Conservation (phyloP, 1,140 invertebrate genomes). For the Brachionus rubens region DNA sequence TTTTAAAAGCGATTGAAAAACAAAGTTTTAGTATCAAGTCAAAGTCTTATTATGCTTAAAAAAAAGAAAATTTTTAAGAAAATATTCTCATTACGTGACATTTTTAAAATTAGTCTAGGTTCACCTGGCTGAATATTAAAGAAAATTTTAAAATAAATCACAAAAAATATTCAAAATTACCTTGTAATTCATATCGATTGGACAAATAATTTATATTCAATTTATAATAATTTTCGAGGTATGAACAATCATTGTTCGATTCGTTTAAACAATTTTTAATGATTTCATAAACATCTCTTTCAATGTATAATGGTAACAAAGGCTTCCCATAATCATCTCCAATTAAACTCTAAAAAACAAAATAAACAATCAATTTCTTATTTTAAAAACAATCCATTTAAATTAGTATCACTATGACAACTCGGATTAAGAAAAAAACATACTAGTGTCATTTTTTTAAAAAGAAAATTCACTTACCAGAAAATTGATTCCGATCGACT, state of each 20-base stretch:
- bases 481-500: constrained; percentile 13
- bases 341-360: constrained; percentile 27
- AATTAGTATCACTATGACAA: constrained; percentile 4
- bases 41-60: too few relatives aligned
- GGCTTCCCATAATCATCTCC: constrained; percentile 13
- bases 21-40: too few relatives aligned
- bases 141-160: too few relatives aligned
- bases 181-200: constrained; percentile 25
- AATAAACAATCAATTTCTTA: not conserved
- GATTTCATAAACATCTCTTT: not conserved
- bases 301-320: not conserved
- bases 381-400: not conserved
- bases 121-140: too few relatives aligned
- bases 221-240: constrained; percentile 6
- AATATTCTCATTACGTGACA: too few relatives aligned
- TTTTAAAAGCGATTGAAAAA: too few relatives aligned
- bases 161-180: not conserved
- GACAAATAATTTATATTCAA: constrained; percentile 24
- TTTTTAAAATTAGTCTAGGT: too few relatives aligned
- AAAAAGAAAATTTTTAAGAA: too few relatives aligned
- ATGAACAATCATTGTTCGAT: not conserved
- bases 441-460: not conserved
- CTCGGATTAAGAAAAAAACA: not conserved
- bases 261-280: constrained; percentile 3
- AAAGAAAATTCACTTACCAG: constrained; percentile 16